Percentiles rank a stretch among this genome's conserved stretches.
phyloP scores from a whole-genome alignment of 2,113 vertebrate genomes.

The Marmota monax region DNA sequence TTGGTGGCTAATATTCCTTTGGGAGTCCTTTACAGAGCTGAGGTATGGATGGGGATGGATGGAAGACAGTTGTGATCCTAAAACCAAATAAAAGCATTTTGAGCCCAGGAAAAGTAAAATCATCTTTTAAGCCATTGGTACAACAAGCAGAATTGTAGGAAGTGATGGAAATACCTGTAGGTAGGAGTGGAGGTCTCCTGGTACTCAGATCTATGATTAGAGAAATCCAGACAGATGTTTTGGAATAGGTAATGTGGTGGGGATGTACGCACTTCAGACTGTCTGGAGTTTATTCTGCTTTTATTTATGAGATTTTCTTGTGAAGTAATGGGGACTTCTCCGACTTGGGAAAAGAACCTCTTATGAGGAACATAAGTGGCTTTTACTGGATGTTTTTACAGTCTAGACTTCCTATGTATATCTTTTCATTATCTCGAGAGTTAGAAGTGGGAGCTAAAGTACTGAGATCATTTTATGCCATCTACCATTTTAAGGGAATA shows the following conservation, averaged over 20 bases:
- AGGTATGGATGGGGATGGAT: background rate
- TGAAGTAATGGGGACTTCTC: background rate
- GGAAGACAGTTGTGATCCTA: background rate
- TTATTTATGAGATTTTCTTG: background rate
- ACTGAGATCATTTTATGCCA: background rate
- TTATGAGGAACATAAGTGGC: background rate
- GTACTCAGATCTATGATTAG: background rate
- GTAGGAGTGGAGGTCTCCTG: background rate
- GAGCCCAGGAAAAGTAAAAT: background rate
- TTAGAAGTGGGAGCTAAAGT: background rate
- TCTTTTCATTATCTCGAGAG: constrained; percentile 23
- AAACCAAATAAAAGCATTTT: constrained; percentile 15
- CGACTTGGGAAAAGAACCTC: background rate
- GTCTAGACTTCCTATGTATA: background rate
- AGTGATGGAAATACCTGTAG: background rate
- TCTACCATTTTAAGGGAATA: constrained; percentile 11
- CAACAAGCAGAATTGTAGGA: background rate
- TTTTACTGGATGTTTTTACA: background rate
- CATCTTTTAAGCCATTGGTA: background rate
- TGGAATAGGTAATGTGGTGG: background rate
- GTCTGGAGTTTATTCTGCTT: background rate
- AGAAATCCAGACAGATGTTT: background rate
- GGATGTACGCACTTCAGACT: background rate
- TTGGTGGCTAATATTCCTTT: background rate
- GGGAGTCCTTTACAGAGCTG: background rate